These are phyloP conservation scores for Porites rus DNA, from an alignment of 92 coral and sea anemone genomes.

Conservation along the genomic window DNA sequence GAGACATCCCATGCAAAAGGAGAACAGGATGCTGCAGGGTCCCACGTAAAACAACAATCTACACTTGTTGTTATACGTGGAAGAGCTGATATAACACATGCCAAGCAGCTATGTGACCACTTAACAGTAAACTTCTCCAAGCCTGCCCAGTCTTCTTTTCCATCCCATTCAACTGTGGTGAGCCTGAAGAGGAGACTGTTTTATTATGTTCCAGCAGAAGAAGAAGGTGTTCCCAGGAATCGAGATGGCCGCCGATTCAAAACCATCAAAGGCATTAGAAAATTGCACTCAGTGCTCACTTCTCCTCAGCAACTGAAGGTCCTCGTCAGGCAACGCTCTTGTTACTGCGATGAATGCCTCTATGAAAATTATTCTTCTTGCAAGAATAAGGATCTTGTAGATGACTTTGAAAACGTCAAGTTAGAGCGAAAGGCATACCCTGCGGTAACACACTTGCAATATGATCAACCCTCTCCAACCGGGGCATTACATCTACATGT, in stretches of 20 bases:
- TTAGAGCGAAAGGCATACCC: slow-evolving; percentile 48
- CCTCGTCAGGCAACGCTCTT: slow-evolving; percentile 34
- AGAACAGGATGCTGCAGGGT: slow-evolving; percentile 67
- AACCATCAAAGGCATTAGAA: slow-evolving; percentile 43
- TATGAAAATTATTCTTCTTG: slow-evolving; percentile 24
- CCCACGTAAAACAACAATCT: slow-evolving; percentile 63
- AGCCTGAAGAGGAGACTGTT: slow-evolving; percentile 55
- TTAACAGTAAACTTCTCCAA: slow-evolving; percentile 28
- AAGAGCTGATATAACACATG: slow-evolving; percentile 50
- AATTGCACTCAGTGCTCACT: slow-evolving; percentile 52
- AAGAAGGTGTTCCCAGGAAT: slow-evolving; percentile 24
- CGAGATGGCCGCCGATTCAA: slow-evolving; percentile 27
- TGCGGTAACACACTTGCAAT: slow-evolving; percentile 19
- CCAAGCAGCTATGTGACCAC: slow-evolving; percentile 46
- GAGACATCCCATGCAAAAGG: slow-evolving; percentile 71
- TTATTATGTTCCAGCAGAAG: slow-evolving; percentile 49
- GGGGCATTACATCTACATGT: slow-evolving; percentile 49
- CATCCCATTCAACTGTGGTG: slow-evolving; percentile 20
- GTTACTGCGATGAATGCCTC: slow-evolving; percentile 48
- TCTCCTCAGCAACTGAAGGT: slow-evolving; percentile 39
- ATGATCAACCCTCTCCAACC: slow-evolving; percentile 17
- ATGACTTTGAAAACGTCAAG: slow-evolving; percentile 23
- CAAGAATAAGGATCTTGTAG: slow-evolving; percentile 37
- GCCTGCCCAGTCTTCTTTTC: slow-evolving; percentile 42
- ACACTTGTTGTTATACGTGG: slow-evolving; percentile 53